Conservation (phyloP, 2,888 invertebrate genomes). For the Hipparchia sbordonii region DNA sequence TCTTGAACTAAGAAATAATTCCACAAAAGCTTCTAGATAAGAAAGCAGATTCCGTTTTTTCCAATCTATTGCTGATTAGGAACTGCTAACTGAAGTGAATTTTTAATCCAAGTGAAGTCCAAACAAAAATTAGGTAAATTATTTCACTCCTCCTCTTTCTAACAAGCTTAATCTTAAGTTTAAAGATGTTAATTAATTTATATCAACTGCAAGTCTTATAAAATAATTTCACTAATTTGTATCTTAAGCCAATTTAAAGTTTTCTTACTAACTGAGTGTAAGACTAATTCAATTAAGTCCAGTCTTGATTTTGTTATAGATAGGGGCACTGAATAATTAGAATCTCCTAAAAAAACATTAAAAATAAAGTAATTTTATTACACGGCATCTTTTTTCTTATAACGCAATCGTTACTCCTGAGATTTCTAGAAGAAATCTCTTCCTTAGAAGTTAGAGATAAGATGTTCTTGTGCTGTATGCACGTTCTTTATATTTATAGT, state of each 20-base stretch:
- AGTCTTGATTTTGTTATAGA: neutral
- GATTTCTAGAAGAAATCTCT: too few species aligned
- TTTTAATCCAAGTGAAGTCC: conserved; percentile 7
- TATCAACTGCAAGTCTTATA: neutral
- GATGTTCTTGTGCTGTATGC: too few species aligned
- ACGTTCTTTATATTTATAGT: too few species aligned
- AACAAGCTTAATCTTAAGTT: neutral
- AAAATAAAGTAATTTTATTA: neutral
- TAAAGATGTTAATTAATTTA: neutral
- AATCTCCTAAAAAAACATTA: neutral
- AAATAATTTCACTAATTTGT: neutral
- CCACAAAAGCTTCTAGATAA: neutral
- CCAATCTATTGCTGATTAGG: neutral
- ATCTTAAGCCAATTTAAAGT: conserved; percentile 9
- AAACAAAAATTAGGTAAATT: neutral
- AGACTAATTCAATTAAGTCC: neutral
- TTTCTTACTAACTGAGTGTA: neutral
- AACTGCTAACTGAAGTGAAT: neutral
- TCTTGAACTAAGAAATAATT: neutral
- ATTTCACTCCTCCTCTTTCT: neutral
- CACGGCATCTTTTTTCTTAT: too few species aligned
- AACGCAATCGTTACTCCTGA: too few species aligned
- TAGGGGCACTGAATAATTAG: neutral
- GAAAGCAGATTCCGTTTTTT: conserved; percentile 1
- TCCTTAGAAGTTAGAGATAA: too few species aligned